phyloP scores from a whole-genome alignment of 2,888 invertebrate species.

The Torymus texanus region DNA sequence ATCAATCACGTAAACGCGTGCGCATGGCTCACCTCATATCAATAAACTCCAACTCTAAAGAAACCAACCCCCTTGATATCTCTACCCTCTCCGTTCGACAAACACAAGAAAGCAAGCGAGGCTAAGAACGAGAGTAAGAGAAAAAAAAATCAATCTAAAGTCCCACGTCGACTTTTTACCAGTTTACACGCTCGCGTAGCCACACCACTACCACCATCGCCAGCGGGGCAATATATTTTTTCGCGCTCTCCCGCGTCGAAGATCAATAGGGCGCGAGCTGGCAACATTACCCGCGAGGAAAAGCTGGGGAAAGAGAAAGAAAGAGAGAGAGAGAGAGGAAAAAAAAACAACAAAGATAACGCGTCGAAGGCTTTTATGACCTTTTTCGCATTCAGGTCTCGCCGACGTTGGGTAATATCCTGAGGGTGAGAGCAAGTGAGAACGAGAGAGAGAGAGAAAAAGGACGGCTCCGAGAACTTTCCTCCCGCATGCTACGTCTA shows the following conservation, averaged over 20 bases:
- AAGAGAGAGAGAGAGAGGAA: neutral
- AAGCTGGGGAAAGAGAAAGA: neutral
- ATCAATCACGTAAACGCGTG: neutral
- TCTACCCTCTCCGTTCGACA: neutral
- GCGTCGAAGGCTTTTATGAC: slow-evolving; percentile 55
- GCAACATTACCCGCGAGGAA: too few relatives aligned
- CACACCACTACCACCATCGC: neutral
- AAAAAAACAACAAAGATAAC: slow-evolving; percentile 65
- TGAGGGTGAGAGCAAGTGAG: slow-evolving; percentile 61
- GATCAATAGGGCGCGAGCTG: slow-evolving; percentile 61
- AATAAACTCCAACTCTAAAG: neutral
- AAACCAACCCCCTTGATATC: neutral
- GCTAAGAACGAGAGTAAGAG: neutral
- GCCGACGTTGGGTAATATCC: slow-evolving; percentile 70
- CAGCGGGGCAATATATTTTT: slow-evolving; percentile 51
- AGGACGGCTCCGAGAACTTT: slow-evolving; percentile 46
- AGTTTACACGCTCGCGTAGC: slow-evolving; percentile 35
- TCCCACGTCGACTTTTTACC: slow-evolving; percentile 33
- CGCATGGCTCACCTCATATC: slow-evolving; percentile 7
- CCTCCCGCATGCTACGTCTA: slow-evolving; percentile 49
- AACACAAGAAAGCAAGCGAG: neutral
- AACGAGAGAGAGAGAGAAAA: slow-evolving; percentile 14
- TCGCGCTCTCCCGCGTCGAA: slow-evolving; percentile 46
- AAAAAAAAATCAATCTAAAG: slow-evolving; percentile 55
- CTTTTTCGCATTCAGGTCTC: slow-evolving; percentile 71